Percentiles rank a stretch among this genome's conserved stretches.
phyloP scores from a whole-genome alignment of 1,140 invertebrate genomes.

The Agraylea sexmaculata region DNA sequence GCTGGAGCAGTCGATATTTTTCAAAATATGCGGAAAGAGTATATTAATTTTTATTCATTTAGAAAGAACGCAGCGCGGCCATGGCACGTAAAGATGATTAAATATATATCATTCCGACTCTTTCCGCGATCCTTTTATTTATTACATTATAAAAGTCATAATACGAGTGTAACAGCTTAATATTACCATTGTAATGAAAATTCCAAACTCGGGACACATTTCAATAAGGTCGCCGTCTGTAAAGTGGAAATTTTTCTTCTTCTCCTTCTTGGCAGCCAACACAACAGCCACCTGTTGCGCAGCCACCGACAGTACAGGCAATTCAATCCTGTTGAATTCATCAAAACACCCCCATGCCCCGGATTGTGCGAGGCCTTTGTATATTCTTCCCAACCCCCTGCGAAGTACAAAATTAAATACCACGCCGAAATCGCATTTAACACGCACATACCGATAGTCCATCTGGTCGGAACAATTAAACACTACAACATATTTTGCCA shows the following conservation, averaged over 20 bases:
- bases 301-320: conserved; percentile 90
- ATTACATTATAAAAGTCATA: too few relatives aligned
- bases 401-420: conserved; percentile 33
- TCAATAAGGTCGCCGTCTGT: conserved; percentile 89
- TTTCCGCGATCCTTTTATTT: too few relatives aligned
- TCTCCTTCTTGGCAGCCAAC: conserved; percentile 81
- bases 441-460: conserved; percentile 79
- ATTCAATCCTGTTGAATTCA: conserved; percentile 92
- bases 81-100: too few relatives aligned
- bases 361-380: conserved; percentile 83
- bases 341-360: conserved; percentile 96
- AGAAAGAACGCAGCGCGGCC: too few relatives aligned
- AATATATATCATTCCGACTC: too few relatives aligned
- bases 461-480: conserved; percentile 99
- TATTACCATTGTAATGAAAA: conserved; percentile 92
- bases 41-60: too few relatives aligned
- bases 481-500: conserved; percentile 95
- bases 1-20: too few relatives aligned
- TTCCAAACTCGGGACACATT: conserved; percentile 92
- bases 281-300: conserved; percentile 95
- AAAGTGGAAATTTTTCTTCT: conserved; percentile 80
- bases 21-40: too few relatives aligned
- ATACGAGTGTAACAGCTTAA: too few relatives aligned
- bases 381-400: conserved; percentile 79
- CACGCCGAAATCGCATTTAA: conserved; percentile 42